Percentiles rank a stretch among this genome's conserved stretches.
Evolutionary conservation across 1,140 invertebrate species (phyloP).

Genomic region (Nephila pilipes): DNA sequence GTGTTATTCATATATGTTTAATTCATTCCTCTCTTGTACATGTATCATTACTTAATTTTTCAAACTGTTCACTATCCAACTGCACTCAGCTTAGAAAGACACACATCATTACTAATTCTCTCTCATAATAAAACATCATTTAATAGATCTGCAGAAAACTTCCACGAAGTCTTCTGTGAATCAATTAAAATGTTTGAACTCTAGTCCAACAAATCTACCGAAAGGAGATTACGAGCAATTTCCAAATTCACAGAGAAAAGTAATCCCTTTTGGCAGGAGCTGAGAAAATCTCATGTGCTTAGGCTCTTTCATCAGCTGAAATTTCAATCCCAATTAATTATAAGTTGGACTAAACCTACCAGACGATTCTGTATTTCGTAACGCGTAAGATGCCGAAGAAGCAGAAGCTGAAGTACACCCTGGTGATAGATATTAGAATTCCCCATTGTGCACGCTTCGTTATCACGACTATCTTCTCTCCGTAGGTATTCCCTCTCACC

Average conservation of each 20-base stretch:
- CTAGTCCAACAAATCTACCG: background rate
- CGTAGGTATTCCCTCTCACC: background rate
- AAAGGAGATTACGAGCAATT: background rate
- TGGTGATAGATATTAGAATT: slow-evolving; percentile 45
- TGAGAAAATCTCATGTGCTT: slow-evolving; percentile 23
- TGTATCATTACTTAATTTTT: background rate
- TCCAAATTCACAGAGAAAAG: slow-evolving; percentile 16
- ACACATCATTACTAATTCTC: background rate
- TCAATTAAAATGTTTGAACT: slow-evolving; percentile 39
- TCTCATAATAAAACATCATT: background rate
- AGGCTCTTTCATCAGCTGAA: background rate
- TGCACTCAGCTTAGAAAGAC: background rate
- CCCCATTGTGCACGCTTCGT: background rate
- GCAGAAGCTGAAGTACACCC: background rate
- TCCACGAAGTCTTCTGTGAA: background rate
- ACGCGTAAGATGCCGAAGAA: slow-evolving; percentile 34
- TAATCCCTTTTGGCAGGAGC: background rate
- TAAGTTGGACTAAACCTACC: background rate
- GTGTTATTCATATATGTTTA: too few relatives aligned
- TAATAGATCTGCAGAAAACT: background rate
- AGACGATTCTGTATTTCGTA: background rate
- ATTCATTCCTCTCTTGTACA: background rate
- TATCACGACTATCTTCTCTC: background rate
- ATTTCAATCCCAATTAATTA: slow-evolving; percentile 55
- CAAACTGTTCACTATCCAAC: background rate